Evolutionary conservation across 92 coral and sea anemone species (phyloP).

Genomic region (Phenganax marumi): DNA sequence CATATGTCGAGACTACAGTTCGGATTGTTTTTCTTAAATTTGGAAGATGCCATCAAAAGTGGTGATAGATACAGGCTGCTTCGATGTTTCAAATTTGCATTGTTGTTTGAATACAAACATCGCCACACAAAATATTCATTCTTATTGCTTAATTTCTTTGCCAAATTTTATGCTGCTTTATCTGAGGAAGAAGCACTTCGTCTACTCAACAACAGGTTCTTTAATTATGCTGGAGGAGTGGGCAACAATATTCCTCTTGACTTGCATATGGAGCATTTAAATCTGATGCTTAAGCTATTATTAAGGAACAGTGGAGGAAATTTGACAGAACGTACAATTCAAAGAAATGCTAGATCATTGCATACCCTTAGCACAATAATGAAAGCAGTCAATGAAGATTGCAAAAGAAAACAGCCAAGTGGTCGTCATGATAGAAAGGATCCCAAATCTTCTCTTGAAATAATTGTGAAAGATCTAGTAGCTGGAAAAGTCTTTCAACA

Average conservation of each 20-base stretch:
- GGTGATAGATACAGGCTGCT: slow-evolving; percentile 34
- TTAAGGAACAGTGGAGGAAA: slow-evolving; percentile 4
- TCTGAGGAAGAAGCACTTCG: slow-evolving; percentile 49
- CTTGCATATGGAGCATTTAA: slow-evolving; percentile 11
- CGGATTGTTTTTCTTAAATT: slow-evolving; percentile 16
- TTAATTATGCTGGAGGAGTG: slow-evolving; percentile 38
- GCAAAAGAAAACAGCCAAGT: background rate
- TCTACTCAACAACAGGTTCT: slow-evolving; percentile 29
- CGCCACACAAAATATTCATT: slow-evolving; percentile 40
- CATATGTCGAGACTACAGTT: slow-evolving; percentile 34
- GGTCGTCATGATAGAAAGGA: slow-evolving; percentile 4
- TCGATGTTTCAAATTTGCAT: slow-evolving; percentile 37
- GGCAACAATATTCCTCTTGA: slow-evolving; percentile 35
- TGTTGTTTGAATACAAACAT: slow-evolving; percentile 40
- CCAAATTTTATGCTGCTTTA: slow-evolving; percentile 29
- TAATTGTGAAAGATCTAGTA: slow-evolving; percentile 21
- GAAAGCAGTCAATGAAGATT: slow-evolving; percentile 20
- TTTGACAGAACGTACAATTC: slow-evolving; percentile 13
- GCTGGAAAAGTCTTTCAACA: slow-evolving; percentile 26
- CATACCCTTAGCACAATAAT: slow-evolving; percentile 7
- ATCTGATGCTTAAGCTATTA: slow-evolving; percentile 13
- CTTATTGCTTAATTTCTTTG: slow-evolving; percentile 24
- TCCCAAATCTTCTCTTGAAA: slow-evolving; percentile 9
- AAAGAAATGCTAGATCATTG: slow-evolving; percentile 16
- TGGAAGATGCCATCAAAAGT: slow-evolving; percentile 30